These are phyloP conservation scores for Polyergus mexicanus DNA, from an alignment of 1,140 invertebrate species.

Conservation along the genomic window DNA sequence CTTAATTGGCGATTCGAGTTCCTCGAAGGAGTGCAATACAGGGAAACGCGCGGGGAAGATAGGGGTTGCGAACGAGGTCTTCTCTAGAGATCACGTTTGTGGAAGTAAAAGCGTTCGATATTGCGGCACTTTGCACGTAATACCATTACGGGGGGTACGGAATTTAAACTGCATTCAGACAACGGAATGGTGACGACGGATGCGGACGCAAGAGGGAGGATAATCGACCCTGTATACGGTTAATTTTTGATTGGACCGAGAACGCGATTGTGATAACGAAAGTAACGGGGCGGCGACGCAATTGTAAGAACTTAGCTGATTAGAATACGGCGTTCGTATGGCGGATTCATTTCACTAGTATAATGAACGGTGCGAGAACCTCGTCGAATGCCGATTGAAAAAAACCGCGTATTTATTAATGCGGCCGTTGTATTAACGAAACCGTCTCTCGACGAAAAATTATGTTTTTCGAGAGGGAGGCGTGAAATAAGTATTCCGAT, in stretches of 20 bases:
- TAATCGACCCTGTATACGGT: constrained; percentile 26
- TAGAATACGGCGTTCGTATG: not conserved
- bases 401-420: constrained; percentile 15
- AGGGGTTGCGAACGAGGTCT: not conserved
- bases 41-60: not conserved
- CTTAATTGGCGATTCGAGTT: constrained; percentile 39
- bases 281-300: not conserved
- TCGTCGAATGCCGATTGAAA: constrained; percentile 25
- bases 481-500: not conserved
- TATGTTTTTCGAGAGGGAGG: not conserved
- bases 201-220: not conserved
- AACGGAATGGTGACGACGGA: constrained; percentile 23
- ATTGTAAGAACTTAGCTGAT: constrained; percentile 23
- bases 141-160: constrained; percentile 13
- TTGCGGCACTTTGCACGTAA: constrained; percentile 56
- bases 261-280: constrained; percentile 12
- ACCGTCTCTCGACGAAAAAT: not conserved
- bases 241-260: constrained; percentile 26
- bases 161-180: constrained; percentile 41
- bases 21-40: constrained; percentile 2
- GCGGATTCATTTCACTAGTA: constrained; percentile 4
- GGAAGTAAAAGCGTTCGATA: constrained; percentile 45
- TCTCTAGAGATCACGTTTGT: constrained; percentile 43
- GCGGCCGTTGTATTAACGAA: not conserved
- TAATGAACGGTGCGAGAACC: constrained; percentile 3